Base-by-base conservation (phyloP, 2,797 vertebrate species). In the Rallus crepitans region DNA sequence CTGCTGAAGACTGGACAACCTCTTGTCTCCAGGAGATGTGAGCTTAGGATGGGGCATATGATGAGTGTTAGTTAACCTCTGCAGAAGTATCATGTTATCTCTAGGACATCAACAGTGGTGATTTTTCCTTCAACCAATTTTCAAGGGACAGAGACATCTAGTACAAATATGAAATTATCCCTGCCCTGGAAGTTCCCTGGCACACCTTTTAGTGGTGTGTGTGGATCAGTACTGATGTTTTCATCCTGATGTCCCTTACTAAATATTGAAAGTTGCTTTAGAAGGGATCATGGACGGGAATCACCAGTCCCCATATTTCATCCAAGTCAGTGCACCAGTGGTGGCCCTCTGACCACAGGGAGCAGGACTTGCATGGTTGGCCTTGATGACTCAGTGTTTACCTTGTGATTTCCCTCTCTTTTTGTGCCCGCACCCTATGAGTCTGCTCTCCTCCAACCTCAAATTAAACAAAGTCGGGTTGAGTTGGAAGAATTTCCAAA, bases 401-500 rank as follows among this genome's bases (percentile, higher is more conserved):
- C 78, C 35, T 92, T 75, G 96, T 87, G 90, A 63, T 94, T 87
- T 96, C 96, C 93, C 83, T 82, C 82, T 68, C 57, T 85, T 59
- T 77, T 72, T 19, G 39, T 82, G 91, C 75, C 90, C 13, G 7
- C 45, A 0, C 82, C 91, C 88, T 80, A 8, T 6, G 53, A 73
- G 82, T 80, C 85, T 76, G 17, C n/a, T 84, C 81, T 95, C 70
- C 57, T 92, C 33, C 83, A 96, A 35, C 81, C 91, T 90, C 78
- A 93, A 94, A 94, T 82, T 93, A 95, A 94, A 95, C 71, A 80
- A 93, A 90, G 83, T 55, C 2, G 9, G 7, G 75, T 80, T 69
- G 27, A 73, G 45, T n/a, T 92, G 96, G 86, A 94, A 90, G 94
- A 82, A 84, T 63, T 87, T 95, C 95, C 94, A 97, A 96, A 94